Evolutionary conservation across 2,888 invertebrate species (phyloP).

Genomic region (Morinoia aosen): DNA sequence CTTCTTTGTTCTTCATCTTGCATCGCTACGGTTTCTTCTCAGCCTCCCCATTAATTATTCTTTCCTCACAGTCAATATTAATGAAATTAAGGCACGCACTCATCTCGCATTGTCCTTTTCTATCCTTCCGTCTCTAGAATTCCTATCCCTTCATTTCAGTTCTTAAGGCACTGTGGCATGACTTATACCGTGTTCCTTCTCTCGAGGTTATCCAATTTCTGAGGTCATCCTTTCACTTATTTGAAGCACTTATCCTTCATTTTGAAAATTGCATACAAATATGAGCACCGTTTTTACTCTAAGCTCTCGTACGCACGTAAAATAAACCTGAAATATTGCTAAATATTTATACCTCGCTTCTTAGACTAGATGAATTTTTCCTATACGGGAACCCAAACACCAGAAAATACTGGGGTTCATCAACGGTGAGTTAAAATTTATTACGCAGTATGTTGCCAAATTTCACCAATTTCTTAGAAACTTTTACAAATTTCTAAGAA

Average conservation of each 20-base stretch:
- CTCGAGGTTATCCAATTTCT: neutral
- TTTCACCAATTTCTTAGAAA: neutral
- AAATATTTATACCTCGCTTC: neutral
- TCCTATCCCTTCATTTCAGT: neutral
- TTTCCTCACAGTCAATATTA: neutral
- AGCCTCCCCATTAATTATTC: neutral
- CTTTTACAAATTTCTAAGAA: neutral
- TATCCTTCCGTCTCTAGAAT: constrained; percentile 21
- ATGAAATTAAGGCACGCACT: neutral
- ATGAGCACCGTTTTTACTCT: neutral
- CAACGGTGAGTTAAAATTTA: neutral
- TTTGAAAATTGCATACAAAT: neutral
- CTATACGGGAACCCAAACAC: neutral
- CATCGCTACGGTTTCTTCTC: constrained; percentile 25
- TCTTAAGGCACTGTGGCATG: constrained; percentile 22
- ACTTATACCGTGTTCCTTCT: neutral
- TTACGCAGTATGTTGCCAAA: neutral
- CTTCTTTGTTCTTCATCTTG: constrained; percentile 12
- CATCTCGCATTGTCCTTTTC: neutral
- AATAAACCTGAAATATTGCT: neutral
- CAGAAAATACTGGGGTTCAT: neutral
- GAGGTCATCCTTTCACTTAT: neutral
- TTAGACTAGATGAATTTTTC: neutral
- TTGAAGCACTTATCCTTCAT: neutral
- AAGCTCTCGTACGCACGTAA: neutral